Evolutionary conservation across 2,888 invertebrate genomes (phyloP), one percentile per base, ranked within the genome.

Genomic region (Tinea trinotella): DNA sequence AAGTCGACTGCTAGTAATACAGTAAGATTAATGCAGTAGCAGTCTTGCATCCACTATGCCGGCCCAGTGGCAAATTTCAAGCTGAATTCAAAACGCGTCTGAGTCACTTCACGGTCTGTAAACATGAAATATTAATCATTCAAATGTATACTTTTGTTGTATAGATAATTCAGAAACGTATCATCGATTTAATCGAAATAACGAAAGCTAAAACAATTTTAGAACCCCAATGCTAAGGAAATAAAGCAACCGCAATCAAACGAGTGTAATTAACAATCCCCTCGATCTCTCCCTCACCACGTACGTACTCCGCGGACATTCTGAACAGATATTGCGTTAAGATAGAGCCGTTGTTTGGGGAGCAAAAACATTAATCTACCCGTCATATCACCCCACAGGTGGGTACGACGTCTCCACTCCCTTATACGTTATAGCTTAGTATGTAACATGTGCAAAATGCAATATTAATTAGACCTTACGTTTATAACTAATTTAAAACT

Each of bases 361-460:
- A 53, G 52, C 18, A 36, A 46, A 55, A 53, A 53, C 55, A 55
- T 55, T 55, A 55, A 55, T 55, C 55, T 55, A 46, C 30, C 48
- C 55, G 52, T 55, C 55, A 55, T 35, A 53, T 53, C 48, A 34
- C 36, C 44, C 49, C 53, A 36, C 55, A 55, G 55, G 55, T 55
- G 55, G 12, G 24, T 15, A 9, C 35, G 52, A 52, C 55, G 52
- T 17, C 52, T 24, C 15, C 18, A 13, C 24, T 17, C 55, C 24
- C 55, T 40, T 19, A 17, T 46, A 46, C 3, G 10, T n/a, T 46
- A n/a, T 46, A 46, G 46, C 46, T 46, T 19, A 19, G 46, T 2
- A 46, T 19, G 46, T 46, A 46, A 46, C 46, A 46, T 46, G 46
- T 46, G 46, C 46, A 46, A 18, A 46, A 5, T 19, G 17, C 40